These are phyloP conservation scores for Psittacula derbiana DNA, from an alignment of 2,797 vertebrate genomes.

Conservation along the genomic window DNA sequence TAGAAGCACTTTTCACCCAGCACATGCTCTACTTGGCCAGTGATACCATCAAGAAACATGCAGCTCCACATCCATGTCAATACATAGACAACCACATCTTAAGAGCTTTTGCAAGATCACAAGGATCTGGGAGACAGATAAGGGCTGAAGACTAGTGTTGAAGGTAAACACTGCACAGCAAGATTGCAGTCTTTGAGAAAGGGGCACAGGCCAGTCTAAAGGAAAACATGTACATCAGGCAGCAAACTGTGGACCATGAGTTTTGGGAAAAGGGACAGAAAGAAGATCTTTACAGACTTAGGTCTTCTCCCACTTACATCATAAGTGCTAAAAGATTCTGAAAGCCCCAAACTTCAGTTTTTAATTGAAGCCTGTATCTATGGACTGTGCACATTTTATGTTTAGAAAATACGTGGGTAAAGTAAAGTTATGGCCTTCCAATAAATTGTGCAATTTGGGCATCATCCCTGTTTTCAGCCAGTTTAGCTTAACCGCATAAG, in stretches of 20 bases:
- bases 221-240: rapidly evolving
- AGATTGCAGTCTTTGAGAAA: not conserved
- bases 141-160: not conserved
- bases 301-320: not conserved
- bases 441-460: not conserved
- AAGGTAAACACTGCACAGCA: not conserved
- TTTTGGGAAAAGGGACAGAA: not conserved
- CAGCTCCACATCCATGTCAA: not conserved
- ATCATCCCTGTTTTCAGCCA: not conserved
- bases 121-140: not conserved
- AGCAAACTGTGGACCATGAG: not conserved
- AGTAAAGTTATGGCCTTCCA: not conserved
- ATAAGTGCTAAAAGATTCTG: not conserved
- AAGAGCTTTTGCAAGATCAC: not conserved
- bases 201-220: not conserved
- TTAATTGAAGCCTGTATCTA: not conserved
- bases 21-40: not conserved
- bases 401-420: not conserved
- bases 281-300: not conserved
- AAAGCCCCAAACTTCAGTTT: not conserved
- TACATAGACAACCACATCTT: not conserved
- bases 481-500: not conserved
- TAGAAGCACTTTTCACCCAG: not conserved
- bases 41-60: not conserved
- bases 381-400: not conserved